Evolutionary conservation across 2,113 vertebrate genomes (phyloP).

Genomic region (Desmodus rotundus): DNA sequence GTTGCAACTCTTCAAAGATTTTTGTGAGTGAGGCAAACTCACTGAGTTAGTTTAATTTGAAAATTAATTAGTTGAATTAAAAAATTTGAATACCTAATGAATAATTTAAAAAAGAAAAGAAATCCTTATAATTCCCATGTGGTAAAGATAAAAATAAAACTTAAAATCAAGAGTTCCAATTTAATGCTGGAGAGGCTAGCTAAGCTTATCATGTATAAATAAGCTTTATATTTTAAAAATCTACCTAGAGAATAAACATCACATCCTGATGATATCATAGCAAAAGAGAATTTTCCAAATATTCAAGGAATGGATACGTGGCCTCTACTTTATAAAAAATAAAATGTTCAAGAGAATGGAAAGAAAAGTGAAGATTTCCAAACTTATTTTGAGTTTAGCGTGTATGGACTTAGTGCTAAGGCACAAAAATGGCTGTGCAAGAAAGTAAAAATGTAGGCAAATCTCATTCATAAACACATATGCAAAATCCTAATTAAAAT

Average conservation of each 20-base stretch:
- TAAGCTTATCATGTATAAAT: background rate
- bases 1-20: background rate
- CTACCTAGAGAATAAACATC: background rate
- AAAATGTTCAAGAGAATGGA: background rate
- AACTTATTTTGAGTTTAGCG: background rate
- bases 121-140: background rate
- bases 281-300: background rate
- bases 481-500: background rate
- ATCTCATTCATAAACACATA: background rate
- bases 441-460: background rate
- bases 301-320: background rate
- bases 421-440: background rate
- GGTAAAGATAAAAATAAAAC: background rate
- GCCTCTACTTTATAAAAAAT: background rate
- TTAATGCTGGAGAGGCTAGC: background rate
- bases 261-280: background rate
- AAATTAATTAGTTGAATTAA: conserved; percentile 8
- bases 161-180: background rate
- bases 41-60: background rate
- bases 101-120: background rate
- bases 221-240: background rate
- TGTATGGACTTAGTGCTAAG: background rate
- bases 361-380: background rate
- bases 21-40: background rate
- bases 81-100: background rate